Base-by-base conservation (phyloP, 1,140 invertebrate genomes). In the Hyposmocoma kahamanoa region DNA sequence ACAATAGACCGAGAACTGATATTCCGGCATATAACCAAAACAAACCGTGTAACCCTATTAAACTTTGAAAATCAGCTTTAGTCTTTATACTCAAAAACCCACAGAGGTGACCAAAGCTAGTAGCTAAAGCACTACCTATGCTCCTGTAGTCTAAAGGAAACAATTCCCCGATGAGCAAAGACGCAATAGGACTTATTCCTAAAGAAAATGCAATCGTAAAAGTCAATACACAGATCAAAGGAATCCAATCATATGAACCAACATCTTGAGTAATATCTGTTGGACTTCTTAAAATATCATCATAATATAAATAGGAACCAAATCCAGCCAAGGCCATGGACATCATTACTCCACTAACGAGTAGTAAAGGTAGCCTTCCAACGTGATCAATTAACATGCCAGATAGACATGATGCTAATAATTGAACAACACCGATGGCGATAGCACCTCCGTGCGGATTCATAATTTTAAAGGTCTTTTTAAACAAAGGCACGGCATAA, bases 21-120 rank as follows among this genome's bases (percentile, higher is more conserved):
- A 97, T 90, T 1, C 90, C 93, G 1, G 95, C 92, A 72, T 97
- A 98, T 53, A 96, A 87, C 94, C 95, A 97, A 72, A 97, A 98
- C 0, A 94, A 90, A 6, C 93, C 94, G 66, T 94, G 90, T 9
- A 95, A 72, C 1, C 94, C 94, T 26, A 97, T 87, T 8, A 89
- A 73, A 69, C 91, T 88, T 79, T 95, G 91, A 67, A 97, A 91
- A 67, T 95, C 92, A 47, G 93, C 90, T 76, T 95, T 96, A 28
- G 95, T 94, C 82, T 96, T 96, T 8, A 96, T 95, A 24, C 95
- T 93, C 13, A 95, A 88, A 76, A 97, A 97, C 47, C 94, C 94
- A 85, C 93, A 95, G 9, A 94, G 89, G 89, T 97, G 96, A 72
- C 93, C 96, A 76, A 95, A 94, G 56, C 93, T 91, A 1, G 93